A percentile compares a stretch with the other conserved stretches of the same genome.
phyloP scores from a whole-genome alignment of 1,140 invertebrate genomes.

The Diorhabda sublineata region DNA sequence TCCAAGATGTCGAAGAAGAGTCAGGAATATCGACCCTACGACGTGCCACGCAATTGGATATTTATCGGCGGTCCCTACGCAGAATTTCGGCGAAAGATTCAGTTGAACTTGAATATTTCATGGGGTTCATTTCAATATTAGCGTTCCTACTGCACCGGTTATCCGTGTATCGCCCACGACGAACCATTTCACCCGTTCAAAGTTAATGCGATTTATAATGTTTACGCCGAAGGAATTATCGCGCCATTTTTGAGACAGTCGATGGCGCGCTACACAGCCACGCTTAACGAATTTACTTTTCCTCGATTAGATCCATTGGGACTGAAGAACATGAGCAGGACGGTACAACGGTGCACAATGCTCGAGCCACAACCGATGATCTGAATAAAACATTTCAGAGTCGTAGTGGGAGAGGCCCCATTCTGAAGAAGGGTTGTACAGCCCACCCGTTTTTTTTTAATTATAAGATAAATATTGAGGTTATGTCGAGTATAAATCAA shows the following conservation, averaged over 20 bases:
- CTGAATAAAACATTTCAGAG: not conserved
- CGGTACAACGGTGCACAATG: not conserved
- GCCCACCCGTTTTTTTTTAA: too few species aligned
- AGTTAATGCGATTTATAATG: not conserved
- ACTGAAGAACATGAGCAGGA: not conserved
- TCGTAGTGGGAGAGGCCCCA: not conserved
- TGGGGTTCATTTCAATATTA: slow-evolving; percentile 6
- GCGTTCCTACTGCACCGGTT: not conserved
- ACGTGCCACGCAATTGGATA: not conserved
- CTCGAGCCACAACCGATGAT: not conserved
- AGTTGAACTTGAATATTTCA: not conserved
- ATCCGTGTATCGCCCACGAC: not conserved
- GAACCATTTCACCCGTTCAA: not conserved
- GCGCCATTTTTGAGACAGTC: not conserved
- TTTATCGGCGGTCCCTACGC: not conserved
- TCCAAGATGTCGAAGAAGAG: too few species aligned
- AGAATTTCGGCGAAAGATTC: not conserved
- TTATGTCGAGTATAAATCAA: too few species aligned
- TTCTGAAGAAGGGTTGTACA: too few species aligned
- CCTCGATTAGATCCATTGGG: not conserved
- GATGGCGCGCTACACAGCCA: not conserved
- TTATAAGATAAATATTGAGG: too few species aligned
- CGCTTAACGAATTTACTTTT: not conserved
- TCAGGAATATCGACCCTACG: not conserved
- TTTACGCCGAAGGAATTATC: not conserved